Base-by-base conservation (phyloP, 2,888 invertebrate species). In the Cheilosia urbana region DNA sequence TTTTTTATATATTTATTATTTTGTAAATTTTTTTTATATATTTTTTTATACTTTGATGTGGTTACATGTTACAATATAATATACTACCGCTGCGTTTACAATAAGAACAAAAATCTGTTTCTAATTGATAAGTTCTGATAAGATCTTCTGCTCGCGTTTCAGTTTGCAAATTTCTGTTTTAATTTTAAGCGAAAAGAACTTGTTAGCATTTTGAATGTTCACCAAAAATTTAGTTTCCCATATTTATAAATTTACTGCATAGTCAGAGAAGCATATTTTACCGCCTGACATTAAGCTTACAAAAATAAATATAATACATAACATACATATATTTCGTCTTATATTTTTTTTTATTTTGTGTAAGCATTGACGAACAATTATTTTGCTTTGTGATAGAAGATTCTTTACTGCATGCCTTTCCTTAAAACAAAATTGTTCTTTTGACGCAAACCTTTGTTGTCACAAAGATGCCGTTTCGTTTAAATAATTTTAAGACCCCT, bases 11-110 rank as follows among this genome's bases (percentile, higher is more conserved):
- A 73, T 79, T 73, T 73, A 83, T 83, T 68, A 34, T 79, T 79
- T 73, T 83, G 83, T 83, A 78, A 79, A 79, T 72, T 40, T 72
- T 73, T 77, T 78, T 55, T 66, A 21, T 78, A 66, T 77, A 60
- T 30, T 65, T 65, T 82, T 83, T 55, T 72, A 66, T 68, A 83
- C 49, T 78, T 60, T 62, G 37, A 68, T 66, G 78, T 78, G 55
- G 53, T 72, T 60, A 53, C 37, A 27, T 47, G 53, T 72, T 60
- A 53, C 37, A 27, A 47, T 40, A 40, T 34, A 24, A 21, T 73
- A 55, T 69, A 62, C 47, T 45, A 53, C 17, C 63, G 45, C 57
- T 68, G 57, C 63, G 51, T 58, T 65, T 63, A 37, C 19, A 69
- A 69, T 40, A 75, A 51, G 9, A 3, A 4, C 37, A 37, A 37